These are phyloP conservation scores for Beroe ovata DNA, from an alignment of 37 sponge, comb jelly and placozoan genomes.

Conservation along the genomic window DNA sequence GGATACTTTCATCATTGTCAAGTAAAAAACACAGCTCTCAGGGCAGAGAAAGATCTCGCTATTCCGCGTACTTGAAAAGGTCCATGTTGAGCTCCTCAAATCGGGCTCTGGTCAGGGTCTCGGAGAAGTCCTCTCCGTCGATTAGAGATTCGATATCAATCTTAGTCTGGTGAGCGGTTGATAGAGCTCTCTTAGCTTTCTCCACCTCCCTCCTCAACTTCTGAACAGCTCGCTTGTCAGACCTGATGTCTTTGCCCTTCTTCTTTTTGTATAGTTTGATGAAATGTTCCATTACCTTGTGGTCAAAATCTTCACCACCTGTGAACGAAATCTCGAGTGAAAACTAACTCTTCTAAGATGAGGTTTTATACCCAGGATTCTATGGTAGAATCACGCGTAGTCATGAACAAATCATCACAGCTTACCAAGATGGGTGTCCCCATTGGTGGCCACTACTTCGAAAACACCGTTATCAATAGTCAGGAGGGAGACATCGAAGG, in stretches of 20 bases:
- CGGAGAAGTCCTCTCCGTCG: slow-evolving; percentile 99
- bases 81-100: slow-evolving; percentile 99
- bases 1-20: neutral
- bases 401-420: too few species aligned
- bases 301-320: slow-evolving; percentile 99
- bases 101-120: slow-evolving; percentile 95
- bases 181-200: slow-evolving; percentile 97
- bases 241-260: slow-evolving; percentile 90
- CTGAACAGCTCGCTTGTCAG: slow-evolving; percentile 96
- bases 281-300: slow-evolving; percentile 98
- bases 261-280: slow-evolving; percentile 99
- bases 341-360: too few species aligned
- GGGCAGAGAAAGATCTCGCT: too few species aligned
- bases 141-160: slow-evolving; percentile 96
- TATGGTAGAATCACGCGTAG: too few species aligned
- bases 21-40: too few species aligned
- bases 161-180: slow-evolving; percentile 88
- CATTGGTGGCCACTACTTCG: slow-evolving; percentile 98
- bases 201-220: slow-evolving; percentile 98
- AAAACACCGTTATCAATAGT: slow-evolving; percentile 99
- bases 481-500: slow-evolving; percentile 97
- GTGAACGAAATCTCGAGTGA: neutral
- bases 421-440: slow-evolving; percentile 97
- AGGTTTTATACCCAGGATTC: too few species aligned
- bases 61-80: slow-evolving; percentile 11